phyloP scores from a whole-genome alignment of 1,140 invertebrate genomes.

The Psilanteris sp. region DNA sequence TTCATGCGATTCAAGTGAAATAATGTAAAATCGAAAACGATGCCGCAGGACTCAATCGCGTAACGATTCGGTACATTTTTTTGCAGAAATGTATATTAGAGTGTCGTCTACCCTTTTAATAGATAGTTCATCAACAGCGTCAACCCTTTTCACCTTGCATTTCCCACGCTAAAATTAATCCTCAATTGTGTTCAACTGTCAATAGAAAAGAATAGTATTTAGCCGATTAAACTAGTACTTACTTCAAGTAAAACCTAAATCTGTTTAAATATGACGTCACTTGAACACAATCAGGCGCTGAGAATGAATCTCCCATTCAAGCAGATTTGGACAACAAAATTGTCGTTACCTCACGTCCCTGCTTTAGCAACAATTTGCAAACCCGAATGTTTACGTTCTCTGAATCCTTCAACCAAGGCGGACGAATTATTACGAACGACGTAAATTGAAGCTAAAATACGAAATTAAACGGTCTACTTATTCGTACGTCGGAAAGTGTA shows the following conservation, averaged over 20 bases:
- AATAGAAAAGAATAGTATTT: constrained; percentile 39
- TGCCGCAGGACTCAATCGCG: background rate
- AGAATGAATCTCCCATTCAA: too few relatives aligned
- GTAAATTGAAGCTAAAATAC: too few relatives aligned
- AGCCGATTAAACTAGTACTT: constrained; percentile 30
- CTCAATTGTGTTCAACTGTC: constrained; percentile 12
- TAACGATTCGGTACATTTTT: too few relatives aligned
- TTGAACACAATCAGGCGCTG: too few relatives aligned
- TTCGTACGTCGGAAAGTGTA: constrained; percentile 20
- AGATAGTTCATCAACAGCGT: constrained; percentile 36
- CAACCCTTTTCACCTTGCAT: constrained; percentile 61
- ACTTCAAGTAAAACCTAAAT: constrained; percentile 18
- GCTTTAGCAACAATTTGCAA: too few relatives aligned
- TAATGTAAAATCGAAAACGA: too few relatives aligned
- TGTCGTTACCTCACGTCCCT: too few relatives aligned
- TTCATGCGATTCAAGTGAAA: too few relatives aligned
- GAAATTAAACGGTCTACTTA: background rate
- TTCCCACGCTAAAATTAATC: constrained; percentile 63
- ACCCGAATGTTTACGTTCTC: too few relatives aligned
- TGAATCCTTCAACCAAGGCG: too few relatives aligned
- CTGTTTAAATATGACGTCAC: constrained; percentile 3
- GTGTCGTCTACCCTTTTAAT: constrained; percentile 32
- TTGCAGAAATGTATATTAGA: constrained; percentile 24
- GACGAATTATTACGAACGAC: too few relatives aligned
- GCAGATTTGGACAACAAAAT: too few relatives aligned